Evolutionary conservation across 1,140 invertebrate species (phyloP).

Genomic region (Intoshia linei): DNA sequence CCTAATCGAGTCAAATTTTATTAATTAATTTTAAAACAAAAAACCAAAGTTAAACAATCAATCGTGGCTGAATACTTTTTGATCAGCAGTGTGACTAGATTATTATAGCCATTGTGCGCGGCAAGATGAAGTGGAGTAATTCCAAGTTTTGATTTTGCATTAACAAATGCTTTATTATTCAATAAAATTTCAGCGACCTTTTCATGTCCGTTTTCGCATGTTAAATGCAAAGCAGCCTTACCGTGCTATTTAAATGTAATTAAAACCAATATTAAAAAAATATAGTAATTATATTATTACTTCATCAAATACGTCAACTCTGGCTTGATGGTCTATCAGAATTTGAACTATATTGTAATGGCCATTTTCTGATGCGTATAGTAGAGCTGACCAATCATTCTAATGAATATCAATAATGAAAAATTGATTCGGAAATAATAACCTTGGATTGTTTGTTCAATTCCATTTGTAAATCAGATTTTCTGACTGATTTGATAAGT

Average conservation of each 20-base stretch:
- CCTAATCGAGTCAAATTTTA: too few species aligned
- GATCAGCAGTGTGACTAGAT: slow-evolving; percentile 30
- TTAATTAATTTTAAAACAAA: slow-evolving; percentile 7
- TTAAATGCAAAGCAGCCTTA: slow-evolving; percentile 62
- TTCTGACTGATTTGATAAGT: slow-evolving; percentile 54
- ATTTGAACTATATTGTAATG: slow-evolving; percentile 44
- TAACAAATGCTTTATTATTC: slow-evolving; percentile 82
- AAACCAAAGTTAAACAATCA: slow-evolving; percentile 57
- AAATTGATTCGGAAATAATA: too few species aligned
- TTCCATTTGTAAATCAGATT: slow-evolving; percentile 51
- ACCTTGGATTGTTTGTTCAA: slow-evolving; percentile 53
- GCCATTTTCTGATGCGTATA: slow-evolving; percentile 41
- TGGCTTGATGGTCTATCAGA: slow-evolving; percentile 50
- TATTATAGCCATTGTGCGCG: slow-evolving; percentile 50
- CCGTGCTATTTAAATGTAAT: slow-evolving; percentile 25
- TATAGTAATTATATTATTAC: slow-evolving; percentile 23
- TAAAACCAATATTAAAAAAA: not conserved
- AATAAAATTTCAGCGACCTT: slow-evolving; percentile 70
- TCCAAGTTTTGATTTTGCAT: slow-evolving; percentile 45
- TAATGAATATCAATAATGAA: too few species aligned
- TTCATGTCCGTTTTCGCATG: slow-evolving; percentile 55
- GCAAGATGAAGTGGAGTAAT: slow-evolving; percentile 34
- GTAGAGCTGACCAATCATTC: slow-evolving; percentile 64
- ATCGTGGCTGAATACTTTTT: slow-evolving; percentile 67
- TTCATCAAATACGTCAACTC: slow-evolving; percentile 87